phyloP scores from a whole-genome alignment of 2,113 vertebrate species.

The Apodemus sylvaticus region DNA sequence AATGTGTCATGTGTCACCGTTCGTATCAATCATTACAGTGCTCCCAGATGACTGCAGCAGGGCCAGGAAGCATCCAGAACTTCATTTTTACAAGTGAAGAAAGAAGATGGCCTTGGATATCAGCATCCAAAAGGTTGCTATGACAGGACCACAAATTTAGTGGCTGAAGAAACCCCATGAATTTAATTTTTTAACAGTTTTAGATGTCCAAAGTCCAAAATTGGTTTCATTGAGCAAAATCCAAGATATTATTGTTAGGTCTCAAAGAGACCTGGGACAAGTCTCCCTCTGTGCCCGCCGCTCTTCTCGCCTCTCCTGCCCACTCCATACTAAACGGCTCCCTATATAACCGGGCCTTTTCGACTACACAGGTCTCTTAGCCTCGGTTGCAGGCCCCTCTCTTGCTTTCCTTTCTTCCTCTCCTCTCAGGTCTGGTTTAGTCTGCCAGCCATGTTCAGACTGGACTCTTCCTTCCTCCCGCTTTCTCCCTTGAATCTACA shows the following conservation, averaged over 20 bases:
- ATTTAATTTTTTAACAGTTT: neutral
- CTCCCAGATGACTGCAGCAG: neutral
- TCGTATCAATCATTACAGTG: neutral
- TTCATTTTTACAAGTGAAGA: neutral
- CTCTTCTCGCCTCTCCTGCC: neutral
- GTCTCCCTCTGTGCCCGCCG: neutral
- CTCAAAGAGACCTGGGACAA: neutral
- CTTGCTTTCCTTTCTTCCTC: neutral
- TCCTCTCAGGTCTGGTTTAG: neutral
- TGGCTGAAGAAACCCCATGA: neutral
- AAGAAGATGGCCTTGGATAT: neutral
- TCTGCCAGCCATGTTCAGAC: neutral
- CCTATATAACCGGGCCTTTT: neutral
- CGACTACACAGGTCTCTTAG: neutral
- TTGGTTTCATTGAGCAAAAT: neutral
- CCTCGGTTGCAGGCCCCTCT: neutral
- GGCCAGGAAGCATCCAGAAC: neutral
- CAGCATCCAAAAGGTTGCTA: neutral
- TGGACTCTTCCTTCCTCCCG: neutral
- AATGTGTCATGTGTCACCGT: neutral
- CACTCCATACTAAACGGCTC: neutral
- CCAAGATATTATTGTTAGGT: neutral
- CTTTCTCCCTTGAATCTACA: neutral
- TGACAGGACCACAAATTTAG: neutral
- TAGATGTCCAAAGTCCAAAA: neutral